A percentile compares a stretch with the other conserved stretches of the same genome.
These are phyloP conservation scores for Chiridota heheva DNA, from an alignment of 35 echinoderm and acorn worm species.

Conservation along the genomic window DNA sequence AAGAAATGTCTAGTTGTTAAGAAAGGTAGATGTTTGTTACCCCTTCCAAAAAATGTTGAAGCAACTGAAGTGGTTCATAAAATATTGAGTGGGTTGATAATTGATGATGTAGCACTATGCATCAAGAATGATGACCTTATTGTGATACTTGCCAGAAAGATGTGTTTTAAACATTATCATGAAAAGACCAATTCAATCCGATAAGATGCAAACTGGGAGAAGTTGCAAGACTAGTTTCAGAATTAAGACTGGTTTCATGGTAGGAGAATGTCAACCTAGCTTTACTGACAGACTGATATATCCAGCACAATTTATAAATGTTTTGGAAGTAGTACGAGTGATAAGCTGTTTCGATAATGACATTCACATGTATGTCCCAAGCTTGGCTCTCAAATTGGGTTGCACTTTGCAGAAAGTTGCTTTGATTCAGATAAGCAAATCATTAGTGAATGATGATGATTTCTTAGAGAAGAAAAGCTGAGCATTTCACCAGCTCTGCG, in stretches of 20 bases:
- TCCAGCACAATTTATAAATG: neutral
- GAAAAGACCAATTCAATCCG: neutral
- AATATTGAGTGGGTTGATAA: neutral
- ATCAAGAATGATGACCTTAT: constrained; percentile 26
- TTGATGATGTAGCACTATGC: constrained; percentile 13
- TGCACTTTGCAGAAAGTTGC: constrained; percentile 38
- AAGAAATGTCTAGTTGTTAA: neutral
- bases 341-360: constrained; percentile 48
- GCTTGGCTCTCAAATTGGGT: constrained; percentile 47
- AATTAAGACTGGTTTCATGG: neutral
- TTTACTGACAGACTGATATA: neutral
- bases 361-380: constrained; percentile 14
- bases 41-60: neutral
- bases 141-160: neutral
- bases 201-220: constrained; percentile 24
- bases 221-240: constrained; percentile 7
- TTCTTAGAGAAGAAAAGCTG: neutral
- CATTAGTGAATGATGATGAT: constrained; percentile 5
- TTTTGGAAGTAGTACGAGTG: neutral
- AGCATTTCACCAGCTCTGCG: neutral
- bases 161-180: neutral
- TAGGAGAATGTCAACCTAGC: neutral
- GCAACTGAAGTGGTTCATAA: neutral
- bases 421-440: constrained; percentile 17
- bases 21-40: constrained; percentile 3